Conservation (phyloP, 2,888 invertebrate genomes). For the Drosophila pegasa region DNA sequence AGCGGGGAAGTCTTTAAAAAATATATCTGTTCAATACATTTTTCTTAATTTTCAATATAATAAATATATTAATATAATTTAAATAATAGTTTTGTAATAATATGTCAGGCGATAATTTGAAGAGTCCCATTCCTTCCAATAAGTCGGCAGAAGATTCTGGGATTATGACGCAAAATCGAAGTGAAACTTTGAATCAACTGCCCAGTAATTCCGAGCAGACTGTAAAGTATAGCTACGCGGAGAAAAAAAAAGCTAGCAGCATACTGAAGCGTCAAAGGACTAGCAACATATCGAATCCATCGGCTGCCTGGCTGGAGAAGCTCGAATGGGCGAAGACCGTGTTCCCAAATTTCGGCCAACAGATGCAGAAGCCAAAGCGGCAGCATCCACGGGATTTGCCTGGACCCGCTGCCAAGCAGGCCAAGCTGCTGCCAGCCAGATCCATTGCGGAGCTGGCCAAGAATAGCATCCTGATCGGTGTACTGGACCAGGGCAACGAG, state of each 20-base stretch:
- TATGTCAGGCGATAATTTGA: neutral
- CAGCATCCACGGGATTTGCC: neutral
- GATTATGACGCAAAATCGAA: no score
- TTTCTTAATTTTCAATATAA: neutral
- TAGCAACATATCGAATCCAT: conserved; percentile 3
- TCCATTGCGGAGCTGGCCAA: conserved; percentile 1
- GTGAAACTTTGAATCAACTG: neutral
- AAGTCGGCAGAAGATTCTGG: neutral
- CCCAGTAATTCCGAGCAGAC: neutral
- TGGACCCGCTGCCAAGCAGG: neutral
- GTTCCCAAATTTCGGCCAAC: neutral
- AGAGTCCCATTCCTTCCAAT: neutral
- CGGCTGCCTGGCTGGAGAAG: conserved; percentile 1
- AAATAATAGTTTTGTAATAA: no score
- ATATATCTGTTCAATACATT: neutral
- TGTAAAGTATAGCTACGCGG: neutral
- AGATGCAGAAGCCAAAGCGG: neutral
- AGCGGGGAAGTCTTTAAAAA: neutral
- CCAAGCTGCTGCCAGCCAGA: neutral
- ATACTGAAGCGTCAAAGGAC: neutral
- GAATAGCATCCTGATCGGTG: conserved; percentile 1
- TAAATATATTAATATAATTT: no score
- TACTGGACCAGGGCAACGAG: conserved; percentile 2
- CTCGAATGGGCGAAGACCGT: neutral
- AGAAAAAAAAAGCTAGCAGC: conserved; percentile 3